A percentile compares a stretch with the other conserved stretches of the same genome.
Evolutionary conservation across 2,888 invertebrate species (phyloP).

Genomic region (Ganaspis brasiliensis): DNA sequence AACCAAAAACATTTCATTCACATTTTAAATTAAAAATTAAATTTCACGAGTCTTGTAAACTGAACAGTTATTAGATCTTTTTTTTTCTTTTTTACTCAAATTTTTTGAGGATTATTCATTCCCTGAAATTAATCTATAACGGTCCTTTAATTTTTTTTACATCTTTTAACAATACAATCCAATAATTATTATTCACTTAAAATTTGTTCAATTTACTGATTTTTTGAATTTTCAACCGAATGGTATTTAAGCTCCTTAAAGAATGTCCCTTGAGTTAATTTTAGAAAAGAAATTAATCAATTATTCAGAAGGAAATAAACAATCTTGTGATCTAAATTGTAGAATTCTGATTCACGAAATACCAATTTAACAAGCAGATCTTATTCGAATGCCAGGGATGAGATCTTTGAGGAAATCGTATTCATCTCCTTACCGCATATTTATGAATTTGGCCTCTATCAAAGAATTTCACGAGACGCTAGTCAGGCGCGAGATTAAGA

Average conservation of each 20-base stretch:
- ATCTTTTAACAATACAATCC: no score
- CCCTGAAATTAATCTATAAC: no score
- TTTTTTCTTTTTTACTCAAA: no score
- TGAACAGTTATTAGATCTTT: no score
- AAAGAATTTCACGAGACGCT: constrained; percentile 20
- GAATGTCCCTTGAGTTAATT: neutral
- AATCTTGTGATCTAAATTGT: constrained; percentile 27
- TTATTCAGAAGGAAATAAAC: constrained; percentile 9
- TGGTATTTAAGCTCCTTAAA: neutral
- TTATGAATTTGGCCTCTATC: constrained; percentile 27
- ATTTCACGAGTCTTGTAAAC: no score
- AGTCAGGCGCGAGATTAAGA: neutral
- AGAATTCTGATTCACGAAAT: constrained; percentile 36
- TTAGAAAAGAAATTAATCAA: constrained; percentile 3
- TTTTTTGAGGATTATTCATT: no score
- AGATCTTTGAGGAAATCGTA: constrained; percentile 17
- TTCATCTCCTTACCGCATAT: constrained; percentile 20
- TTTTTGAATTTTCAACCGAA: no score
- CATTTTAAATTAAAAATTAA: neutral
- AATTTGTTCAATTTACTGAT: no score
- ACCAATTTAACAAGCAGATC: constrained; percentile 36
- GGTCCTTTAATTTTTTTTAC: no score
- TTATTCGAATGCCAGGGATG: constrained; percentile 36
- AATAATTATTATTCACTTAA: no score
- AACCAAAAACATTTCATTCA: neutral